Base-by-base conservation (phyloP, 2,797 vertebrate species). In the Myripristis jacobus region DNA sequence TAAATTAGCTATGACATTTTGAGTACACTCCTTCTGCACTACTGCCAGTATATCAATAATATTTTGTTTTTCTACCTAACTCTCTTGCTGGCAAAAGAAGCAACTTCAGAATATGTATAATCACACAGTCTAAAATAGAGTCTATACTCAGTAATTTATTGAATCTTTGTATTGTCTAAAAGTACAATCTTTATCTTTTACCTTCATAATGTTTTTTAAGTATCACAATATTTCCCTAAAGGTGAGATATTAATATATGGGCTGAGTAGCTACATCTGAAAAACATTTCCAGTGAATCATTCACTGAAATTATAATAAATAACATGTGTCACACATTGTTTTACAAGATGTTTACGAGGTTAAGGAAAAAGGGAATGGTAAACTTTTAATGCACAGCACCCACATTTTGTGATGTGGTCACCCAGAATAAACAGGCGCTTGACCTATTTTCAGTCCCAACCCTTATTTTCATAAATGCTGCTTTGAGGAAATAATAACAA, bases 1-100 rank as follows among this genome's bases (percentile, higher is more conserved):
- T 92, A 91, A 92, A 93, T 90, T 88, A 87, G 57, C 81, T 52
- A 69, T 86, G 91, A 92, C 88, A 76, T 75, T 91, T 88, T 89
- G 74, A 90, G 84, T 66, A 82, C 81, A 63, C 81, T 47, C 71
- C 75, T 82, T 79, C 82, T 77, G 54, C 73, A 61, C 63, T 5
- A 46, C 70, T 74, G 68, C 73, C 50, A 77, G 64, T 80, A 74
- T 47, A 73, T 89, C 68, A 72, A 73, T 79, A 79, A 72, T 68
- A 54, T 74, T 88, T 79, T 78, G 72, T 87, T 88, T 87, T 82
- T 34, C 70, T 48, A 70, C 22, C 69, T 55, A 61, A 79, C 41
- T 57, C 70, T 31, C 51, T 80, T 66, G 73, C 27, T 15, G 66
- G 64, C 36, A 68, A 79, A 31, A 64, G n/a, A 43, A 68, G 60